Percentiles rank a stretch among this genome's conserved stretches.
Conservation (phyloP, 2,113 vertebrate genomes). For the Carassius auratus region DNA sequence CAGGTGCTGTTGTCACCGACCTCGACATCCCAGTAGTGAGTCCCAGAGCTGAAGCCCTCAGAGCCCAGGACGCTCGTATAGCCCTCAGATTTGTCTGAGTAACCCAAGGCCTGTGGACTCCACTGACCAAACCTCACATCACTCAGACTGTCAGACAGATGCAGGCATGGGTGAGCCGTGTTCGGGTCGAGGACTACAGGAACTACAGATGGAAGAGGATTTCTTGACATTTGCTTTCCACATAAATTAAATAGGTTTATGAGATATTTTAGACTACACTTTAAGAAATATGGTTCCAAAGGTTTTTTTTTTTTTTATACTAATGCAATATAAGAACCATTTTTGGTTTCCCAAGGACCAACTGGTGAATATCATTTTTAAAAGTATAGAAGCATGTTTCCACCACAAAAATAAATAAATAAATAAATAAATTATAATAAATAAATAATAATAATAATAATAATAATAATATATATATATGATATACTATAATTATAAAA, state of each 20-base stretch:
- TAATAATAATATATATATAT: too few relatives aligned
- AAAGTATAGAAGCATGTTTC: too few relatives aligned
- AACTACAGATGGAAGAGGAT: constrained; percentile 8
- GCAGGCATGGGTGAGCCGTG: constrained; percentile 53
- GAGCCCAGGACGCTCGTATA: constrained; percentile 51
- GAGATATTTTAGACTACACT: too few relatives aligned
- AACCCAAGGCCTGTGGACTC: not conserved
- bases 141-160: constrained; percentile 45
- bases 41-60: constrained; percentile 46
- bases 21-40: constrained; percentile 56
- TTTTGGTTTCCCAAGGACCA: not conserved
- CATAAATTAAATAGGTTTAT: not conserved
- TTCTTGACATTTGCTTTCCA: not conserved
- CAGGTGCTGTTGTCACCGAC: constrained; percentile 50
- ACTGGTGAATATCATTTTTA: not conserved
- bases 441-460: too few relatives aligned
- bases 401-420: too few relatives aligned
- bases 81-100: not conserved
- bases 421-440: too few relatives aligned
- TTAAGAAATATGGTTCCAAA: too few relatives aligned
- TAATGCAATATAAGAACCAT: not conserved
- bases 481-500: too few relatives aligned
- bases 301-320: too few relatives aligned
- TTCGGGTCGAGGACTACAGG: constrained; percentile 58
- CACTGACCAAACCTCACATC: constrained; percentile 7